Evolutionary conservation across 2,797 vertebrate species (phyloP).

Genomic region (Melanotaenia parkinsoni): DNA sequence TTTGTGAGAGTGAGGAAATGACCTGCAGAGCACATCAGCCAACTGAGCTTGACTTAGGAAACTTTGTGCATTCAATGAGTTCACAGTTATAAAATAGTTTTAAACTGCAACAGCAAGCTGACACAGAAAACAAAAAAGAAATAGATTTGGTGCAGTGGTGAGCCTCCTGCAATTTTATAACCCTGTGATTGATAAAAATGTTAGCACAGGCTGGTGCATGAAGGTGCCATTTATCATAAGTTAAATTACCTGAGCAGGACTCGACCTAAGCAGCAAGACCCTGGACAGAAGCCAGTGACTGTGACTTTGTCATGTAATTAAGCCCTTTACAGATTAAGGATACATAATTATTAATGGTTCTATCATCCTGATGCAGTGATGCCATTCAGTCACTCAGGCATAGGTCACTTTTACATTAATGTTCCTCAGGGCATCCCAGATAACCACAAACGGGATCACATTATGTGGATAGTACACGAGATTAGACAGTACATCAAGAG

Average conservation of each 20-base stretch:
- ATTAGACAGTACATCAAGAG: background rate
- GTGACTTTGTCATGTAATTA: background rate
- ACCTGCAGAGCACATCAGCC: conserved; percentile 40
- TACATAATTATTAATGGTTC: background rate
- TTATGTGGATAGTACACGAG: background rate
- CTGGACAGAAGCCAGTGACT: background rate
- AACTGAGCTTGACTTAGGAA: conserved; percentile 51
- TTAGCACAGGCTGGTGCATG: background rate
- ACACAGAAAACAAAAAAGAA: conserved; percentile 5
- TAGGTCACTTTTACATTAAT: background rate
- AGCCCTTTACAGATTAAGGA: background rate
- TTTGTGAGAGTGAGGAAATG: conserved; percentile 39
- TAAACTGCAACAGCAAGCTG: conserved; percentile 25
- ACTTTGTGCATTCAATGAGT: conserved; percentile 33
- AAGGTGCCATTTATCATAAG: conserved; percentile 4
- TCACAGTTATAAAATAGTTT: conserved; percentile 36
- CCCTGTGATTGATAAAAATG: background rate
- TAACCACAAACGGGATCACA: background rate
- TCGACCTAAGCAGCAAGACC: background rate
- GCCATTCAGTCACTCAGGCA: background rate
- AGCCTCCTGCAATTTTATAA: background rate
- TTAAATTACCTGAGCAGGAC: background rate
- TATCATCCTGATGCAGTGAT: background rate
- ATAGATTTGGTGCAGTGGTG: background rate
- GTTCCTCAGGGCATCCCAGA: background rate